A percentile compares a stretch with the other conserved stretches of the same genome.
Evolutionary conservation across 2,888 invertebrate genomes (phyloP).

Genomic region (Mactromeris polynyma): DNA sequence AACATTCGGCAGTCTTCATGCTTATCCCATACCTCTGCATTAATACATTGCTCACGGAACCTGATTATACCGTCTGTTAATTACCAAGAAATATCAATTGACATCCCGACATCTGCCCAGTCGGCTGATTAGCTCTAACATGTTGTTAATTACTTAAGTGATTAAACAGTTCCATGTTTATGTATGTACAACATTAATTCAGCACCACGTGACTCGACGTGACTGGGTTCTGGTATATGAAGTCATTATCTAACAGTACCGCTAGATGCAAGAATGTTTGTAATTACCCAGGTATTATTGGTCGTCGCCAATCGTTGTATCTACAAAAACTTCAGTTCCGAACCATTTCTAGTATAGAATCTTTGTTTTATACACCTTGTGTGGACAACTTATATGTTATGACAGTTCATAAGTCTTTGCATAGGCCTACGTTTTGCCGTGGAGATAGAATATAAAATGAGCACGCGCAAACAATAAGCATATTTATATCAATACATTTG

Average conservation of each 20-base stretch:
- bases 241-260: neutral
- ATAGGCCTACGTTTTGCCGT: no score
- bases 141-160: slow-evolving; percentile 60
- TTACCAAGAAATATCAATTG: slow-evolving; percentile 4
- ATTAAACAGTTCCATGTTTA: slow-evolving; percentile 46
- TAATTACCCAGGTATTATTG: neutral
- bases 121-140: slow-evolving; percentile 49
- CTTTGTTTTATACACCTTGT: no score
- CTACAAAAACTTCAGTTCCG: no score
- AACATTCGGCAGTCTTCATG: neutral
- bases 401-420: no score
- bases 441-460: no score
- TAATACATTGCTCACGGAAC: neutral
- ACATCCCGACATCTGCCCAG: slow-evolving; percentile 47
- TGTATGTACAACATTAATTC: slow-evolving; percentile 40
- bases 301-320: neutral
- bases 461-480: no score
- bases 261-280: neutral
- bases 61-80: neutral
- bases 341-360: no score
- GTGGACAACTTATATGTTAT: no score
- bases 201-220: neutral
- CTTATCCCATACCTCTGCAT: no score
- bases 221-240: neutral
- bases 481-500: no score